Evolutionary conservation across 2,888 invertebrate species (phyloP).

Genomic region (Polylopha cassiicola): DNA sequence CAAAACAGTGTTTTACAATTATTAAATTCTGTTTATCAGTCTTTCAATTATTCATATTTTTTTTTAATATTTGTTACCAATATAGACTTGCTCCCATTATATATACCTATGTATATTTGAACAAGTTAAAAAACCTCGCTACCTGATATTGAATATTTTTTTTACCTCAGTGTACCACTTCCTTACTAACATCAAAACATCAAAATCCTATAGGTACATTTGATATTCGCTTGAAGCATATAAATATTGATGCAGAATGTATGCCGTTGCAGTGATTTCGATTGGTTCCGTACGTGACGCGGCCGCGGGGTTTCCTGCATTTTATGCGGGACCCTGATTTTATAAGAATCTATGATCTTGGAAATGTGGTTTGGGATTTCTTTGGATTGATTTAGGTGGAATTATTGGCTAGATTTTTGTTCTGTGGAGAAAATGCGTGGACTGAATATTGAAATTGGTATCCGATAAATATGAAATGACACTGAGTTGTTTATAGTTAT

Average conservation of each 20-base stretch:
- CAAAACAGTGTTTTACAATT: background rate
- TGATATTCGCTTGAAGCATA: conserved; percentile 25
- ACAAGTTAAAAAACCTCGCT: too few species aligned
- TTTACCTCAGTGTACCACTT: background rate
- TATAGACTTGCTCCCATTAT: too few species aligned
- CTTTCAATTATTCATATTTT: too few species aligned
- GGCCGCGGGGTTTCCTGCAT: conserved; percentile 34
- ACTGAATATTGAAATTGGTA: too few species aligned
- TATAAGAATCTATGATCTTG: conserved; percentile 21
- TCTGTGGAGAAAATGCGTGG: too few species aligned
- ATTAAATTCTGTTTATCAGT: too few species aligned
- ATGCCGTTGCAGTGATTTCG: conserved; percentile 52
- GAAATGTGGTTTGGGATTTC: conserved; percentile 17
- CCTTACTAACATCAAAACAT: conserved; percentile 8
- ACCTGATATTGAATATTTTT: too few species aligned
- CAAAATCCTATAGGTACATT: conserved; percentile 3
- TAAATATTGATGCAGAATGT: conserved; percentile 46
- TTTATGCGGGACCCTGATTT: conserved; percentile 43
- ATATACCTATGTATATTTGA: too few species aligned
- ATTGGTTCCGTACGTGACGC: conserved; percentile 43
- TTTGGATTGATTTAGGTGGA: conserved; percentile 1
- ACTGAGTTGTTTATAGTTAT: too few species aligned
- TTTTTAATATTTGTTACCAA: too few species aligned
- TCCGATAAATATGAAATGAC: too few species aligned
- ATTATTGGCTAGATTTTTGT: too few species aligned